Evolutionary conservation across 2,113 vertebrate genomes (phyloP).

Genomic region (Indri indri): DNA sequence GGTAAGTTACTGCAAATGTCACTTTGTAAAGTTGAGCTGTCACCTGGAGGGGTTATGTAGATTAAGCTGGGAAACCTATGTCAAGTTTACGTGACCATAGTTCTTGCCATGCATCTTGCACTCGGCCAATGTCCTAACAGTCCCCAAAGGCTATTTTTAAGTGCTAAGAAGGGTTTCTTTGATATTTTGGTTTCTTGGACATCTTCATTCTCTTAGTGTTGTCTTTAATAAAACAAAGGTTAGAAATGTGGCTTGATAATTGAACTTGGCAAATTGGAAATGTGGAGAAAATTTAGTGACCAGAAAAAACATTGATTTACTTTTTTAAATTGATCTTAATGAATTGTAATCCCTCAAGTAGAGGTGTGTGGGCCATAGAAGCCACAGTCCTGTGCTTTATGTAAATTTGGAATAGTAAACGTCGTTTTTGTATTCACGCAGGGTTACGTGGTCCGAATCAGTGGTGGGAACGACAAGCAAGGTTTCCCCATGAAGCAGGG

Average conservation of each 20-base stretch:
- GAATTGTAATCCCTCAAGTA: neutral
- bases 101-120: neutral
- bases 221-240: neutral
- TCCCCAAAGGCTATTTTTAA: neutral
- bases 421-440: slow-evolving; percentile 57
- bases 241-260: neutral
- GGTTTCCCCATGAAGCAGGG: slow-evolving; percentile 99
- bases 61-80: rapidly evolving
- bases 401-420: neutral
- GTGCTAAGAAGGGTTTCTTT: neutral
- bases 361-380: neutral
- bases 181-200: neutral
- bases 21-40: rapidly evolving
- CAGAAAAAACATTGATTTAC: neutral
- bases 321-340: neutral
- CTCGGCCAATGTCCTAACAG: neutral
- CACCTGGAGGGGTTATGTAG: neutral
- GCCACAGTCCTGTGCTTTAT: neutral
- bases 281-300: neutral
- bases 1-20: neutral
- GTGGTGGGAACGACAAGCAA: slow-evolving; percentile 98
- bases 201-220: neutral
- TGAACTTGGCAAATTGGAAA: neutral
- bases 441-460: slow-evolving; percentile 98
- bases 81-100: neutral